A percentile compares a stretch with the other conserved stretches of the same genome.
These are phyloP conservation scores for Noctua fimbriata DNA, from an alignment of 2,888 invertebrate genomes.

Conservation along the genomic window DNA sequence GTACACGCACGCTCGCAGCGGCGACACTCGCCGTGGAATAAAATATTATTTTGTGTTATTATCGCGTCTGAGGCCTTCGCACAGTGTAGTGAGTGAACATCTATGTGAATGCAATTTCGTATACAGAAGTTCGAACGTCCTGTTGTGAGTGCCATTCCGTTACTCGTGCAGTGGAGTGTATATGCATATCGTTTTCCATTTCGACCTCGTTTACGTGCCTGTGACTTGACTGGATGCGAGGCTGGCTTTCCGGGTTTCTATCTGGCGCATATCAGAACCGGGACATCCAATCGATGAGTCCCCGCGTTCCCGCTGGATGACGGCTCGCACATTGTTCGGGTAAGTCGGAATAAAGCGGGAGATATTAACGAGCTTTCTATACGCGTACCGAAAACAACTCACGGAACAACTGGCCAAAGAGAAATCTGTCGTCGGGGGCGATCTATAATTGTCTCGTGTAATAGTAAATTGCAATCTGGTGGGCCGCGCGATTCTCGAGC, in stretches of 20 bases:
- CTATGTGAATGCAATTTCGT: conserved; percentile 50
- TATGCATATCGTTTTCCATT: conserved; percentile 77
- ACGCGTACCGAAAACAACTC: conserved; percentile 58
- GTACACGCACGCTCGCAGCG: conserved; percentile 77
- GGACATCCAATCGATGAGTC: conserved; percentile 81
- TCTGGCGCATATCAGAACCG: conserved; percentile 74
- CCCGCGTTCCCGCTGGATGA: conserved; percentile 79
- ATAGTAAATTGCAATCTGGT: conserved; percentile 58
- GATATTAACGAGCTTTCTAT: conserved; percentile 57
- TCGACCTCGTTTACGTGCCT: conserved; percentile 84
- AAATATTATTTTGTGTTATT: conserved; percentile 69
- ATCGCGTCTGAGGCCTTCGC: conserved; percentile 69
- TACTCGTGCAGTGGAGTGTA: conserved; percentile 77
- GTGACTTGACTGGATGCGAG: conserved; percentile 77
- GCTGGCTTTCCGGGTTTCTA: conserved; percentile 79
- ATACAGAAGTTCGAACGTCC: conserved; percentile 48
- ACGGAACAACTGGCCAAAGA: conserved; percentile 60
- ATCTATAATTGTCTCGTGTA: conserved; percentile 64
- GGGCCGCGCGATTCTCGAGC: conserved; percentile 58
- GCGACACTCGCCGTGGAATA: conserved; percentile 62
- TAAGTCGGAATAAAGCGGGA: conserved; percentile 74
- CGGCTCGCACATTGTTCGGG: conserved; percentile 87
- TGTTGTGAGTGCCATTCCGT: conserved; percentile 63
- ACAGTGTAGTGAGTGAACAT: conserved; percentile 66
- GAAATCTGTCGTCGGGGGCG: conserved; percentile 67